A percentile compares a stretch with the other conserved stretches of the same genome.
Conservation (phyloP, 2,797 vertebrate species). For the Heterohyrax brucei region DNA sequence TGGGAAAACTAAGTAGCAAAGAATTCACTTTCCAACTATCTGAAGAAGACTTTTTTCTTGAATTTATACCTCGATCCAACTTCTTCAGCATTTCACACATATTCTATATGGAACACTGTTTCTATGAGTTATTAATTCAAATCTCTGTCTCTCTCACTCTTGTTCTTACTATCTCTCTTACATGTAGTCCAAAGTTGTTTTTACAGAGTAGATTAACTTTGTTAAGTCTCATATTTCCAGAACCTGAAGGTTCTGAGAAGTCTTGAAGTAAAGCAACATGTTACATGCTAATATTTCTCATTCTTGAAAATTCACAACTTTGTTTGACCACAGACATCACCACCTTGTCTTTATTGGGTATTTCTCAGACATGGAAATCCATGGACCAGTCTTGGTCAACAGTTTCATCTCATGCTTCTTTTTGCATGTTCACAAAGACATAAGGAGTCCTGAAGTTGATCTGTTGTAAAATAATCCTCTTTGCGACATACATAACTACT, state of each 20-base stretch:
- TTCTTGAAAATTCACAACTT: not conserved
- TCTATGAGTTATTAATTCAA: constrained; percentile 5
- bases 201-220: not conserved
- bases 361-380: not conserved
- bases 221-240: not conserved
- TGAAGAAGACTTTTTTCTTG: not conserved
- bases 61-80: not conserved
- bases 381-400: not conserved
- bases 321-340: not conserved
- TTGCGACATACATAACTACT: too few species aligned
- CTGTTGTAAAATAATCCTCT: accelerated
- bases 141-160: not conserved
- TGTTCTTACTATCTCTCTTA: not conserved
- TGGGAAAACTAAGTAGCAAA: not conserved
- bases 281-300: not conserved
- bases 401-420: not conserved
- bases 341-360: not conserved
- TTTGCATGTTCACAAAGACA: not conserved
- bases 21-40: not conserved
- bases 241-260: not conserved
- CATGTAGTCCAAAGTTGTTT: not conserved
- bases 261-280: not conserved
- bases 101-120: not conserved
- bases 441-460: not conserved
- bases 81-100: not conserved